Base-by-base conservation (phyloP, 2,888 invertebrate species). In the Morinoia aosen region DNA sequence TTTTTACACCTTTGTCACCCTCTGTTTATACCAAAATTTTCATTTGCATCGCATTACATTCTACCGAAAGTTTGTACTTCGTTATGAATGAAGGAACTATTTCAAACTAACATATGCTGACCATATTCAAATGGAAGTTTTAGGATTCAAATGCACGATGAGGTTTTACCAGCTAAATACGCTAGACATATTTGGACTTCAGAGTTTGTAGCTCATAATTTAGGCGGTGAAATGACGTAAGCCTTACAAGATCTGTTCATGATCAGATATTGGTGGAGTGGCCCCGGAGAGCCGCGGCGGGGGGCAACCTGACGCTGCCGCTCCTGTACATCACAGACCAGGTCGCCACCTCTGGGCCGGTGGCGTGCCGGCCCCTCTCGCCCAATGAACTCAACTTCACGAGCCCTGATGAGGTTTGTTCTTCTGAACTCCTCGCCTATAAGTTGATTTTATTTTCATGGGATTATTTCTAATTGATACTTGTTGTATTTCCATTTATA, bases 311-410 rank as follows among this genome's bases (percentile, higher is more conserved):
- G 57, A 25, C 93, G 58, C 93, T 93, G 57, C 93, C 93, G 8
- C 56, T 93, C 11, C 93, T 93, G 25, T 93, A 93, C 58, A 93
- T 93, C 56, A 56, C 57, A 33, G 93, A 93, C 48, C 48, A 93
- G 57, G 57, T 57, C 57, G 16, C 25, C 93, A 93, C 93, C 0
- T 10, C 39, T 12, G 93, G 93, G 10, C 93, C 93, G 10, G 93
- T 93, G n/a, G 57, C 33, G 56, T 93, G 93, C 58, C 33, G 8
- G 93, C 93, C 93, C 25, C 48, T 93, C 48, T 33, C 1, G 11
- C 57, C 93, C 58, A 58, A 93, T n/a, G 93, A 93, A 11, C 93
- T 93, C 58, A 93, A 93, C 58, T 93, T 93, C 93, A 93, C 48
- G 16, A 7, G 12, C 76, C 33, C 33, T 33, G 19, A 25, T 76